phyloP scores from a whole-genome alignment of 1,140 invertebrate species.

The Drosophila malerkotliana region DNA sequence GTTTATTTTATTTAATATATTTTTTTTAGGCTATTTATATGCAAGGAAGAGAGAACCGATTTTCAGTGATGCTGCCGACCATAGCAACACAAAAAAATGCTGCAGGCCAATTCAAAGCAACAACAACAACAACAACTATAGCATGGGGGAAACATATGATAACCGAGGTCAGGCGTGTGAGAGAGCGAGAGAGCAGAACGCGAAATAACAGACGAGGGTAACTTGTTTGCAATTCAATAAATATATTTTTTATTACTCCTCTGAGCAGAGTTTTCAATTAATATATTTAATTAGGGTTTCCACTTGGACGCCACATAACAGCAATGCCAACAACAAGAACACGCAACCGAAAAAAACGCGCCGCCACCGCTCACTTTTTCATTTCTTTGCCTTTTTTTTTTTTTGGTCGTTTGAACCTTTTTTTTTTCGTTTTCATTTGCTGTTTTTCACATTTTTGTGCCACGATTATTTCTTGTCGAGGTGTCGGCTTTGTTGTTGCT shows the following conservation, averaged over 20 bases:
- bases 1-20: constrained; percentile 19
- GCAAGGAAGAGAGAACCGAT: constrained; percentile 13
- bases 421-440: constrained; percentile 42
- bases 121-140: constrained; percentile 18
- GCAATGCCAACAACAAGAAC: constrained; percentile 26
- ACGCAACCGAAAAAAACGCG: constrained; percentile 27
- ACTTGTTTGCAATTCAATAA: constrained; percentile 11
- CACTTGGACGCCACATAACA: constrained; percentile 27
- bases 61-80: constrained; percentile 21
- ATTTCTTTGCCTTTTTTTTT: constrained; percentile 28
- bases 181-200: constrained; percentile 11
- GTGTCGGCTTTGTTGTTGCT: constrained; percentile 34
- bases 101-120: constrained; percentile 30
- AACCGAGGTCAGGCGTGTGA: constrained; percentile 26
- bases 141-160: constrained; percentile 25
- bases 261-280: constrained; percentile 39
- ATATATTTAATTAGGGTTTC: constrained; percentile 52
- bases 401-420: constrained; percentile 15
- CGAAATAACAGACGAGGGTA: constrained; percentile 7
- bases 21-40: constrained; percentile 26
- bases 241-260: constrained; percentile 10
- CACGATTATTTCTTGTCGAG: not conserved
- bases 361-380: constrained; percentile 46
- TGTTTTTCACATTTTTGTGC: constrained; percentile 16
- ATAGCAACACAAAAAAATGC: constrained; percentile 39